Conservation (phyloP, 2,113 vertebrate species). For the Equus przewalskii region DNA sequence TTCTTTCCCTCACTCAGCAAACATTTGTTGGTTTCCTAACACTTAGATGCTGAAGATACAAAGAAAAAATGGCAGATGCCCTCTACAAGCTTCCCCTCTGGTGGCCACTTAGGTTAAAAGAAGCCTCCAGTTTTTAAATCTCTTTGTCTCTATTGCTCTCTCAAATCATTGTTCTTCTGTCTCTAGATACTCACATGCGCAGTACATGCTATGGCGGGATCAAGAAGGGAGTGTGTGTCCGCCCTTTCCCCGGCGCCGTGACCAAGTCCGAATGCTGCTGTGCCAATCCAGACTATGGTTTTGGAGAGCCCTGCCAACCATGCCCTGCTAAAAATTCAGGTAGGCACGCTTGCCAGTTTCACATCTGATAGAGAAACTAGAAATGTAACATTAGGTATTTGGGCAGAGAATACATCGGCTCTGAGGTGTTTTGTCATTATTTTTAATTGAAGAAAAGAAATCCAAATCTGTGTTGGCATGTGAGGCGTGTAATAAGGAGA, state of each 20-base stretch:
- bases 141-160: neutral
- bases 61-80: neutral
- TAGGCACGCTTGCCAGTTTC: constrained; percentile 72
- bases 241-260: constrained; percentile 96
- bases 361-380: accelerated
- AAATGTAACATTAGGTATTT: neutral
- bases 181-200: constrained; percentile 96
- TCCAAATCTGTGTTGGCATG: neutral
- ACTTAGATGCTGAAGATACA: neutral
- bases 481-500: neutral
- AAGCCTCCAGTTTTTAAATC: neutral
- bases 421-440: neutral
- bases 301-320: constrained; percentile 97
- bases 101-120: neutral
- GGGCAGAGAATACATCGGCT: neutral
- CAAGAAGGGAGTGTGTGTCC: constrained; percentile 96
- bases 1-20: neutral
- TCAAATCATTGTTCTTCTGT: neutral
- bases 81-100: neutral
- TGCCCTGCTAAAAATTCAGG: constrained; percentile 97
- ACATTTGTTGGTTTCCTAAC: neutral
- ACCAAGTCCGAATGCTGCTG: constrained; percentile 99
- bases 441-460: constrained; percentile 35
- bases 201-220: constrained; percentile 98
- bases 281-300: constrained; percentile 96